Percentiles rank a stretch among this genome's conserved stretches.
phyloP scores from a whole-genome alignment of 2,113 vertebrate genomes.

The Eurypyga helias region DNA sequence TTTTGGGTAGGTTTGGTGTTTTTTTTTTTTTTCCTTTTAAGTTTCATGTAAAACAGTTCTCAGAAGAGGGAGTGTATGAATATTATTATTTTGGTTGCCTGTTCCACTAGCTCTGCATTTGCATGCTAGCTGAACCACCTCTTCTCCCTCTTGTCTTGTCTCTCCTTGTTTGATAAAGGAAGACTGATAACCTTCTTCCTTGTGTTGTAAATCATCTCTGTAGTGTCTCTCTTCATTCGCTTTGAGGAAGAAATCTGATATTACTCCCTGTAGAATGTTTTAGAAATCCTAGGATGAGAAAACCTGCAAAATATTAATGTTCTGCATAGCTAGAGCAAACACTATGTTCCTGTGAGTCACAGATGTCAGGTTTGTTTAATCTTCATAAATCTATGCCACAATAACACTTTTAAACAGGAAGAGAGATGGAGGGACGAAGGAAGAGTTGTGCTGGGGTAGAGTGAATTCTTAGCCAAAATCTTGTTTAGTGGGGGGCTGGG shows the following conservation, averaged over 20 bases:
- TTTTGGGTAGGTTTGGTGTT: too few relatives aligned
- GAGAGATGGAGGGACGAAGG: neutral
- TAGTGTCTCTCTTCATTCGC: neutral
- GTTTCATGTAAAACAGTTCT: neutral
- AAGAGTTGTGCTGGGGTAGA: neutral
- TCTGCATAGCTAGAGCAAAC: constrained; percentile 33
- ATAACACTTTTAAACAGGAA: constrained; percentile 37
- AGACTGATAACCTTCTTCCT: neutral
- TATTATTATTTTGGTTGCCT: neutral
- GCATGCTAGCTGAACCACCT: neutral
- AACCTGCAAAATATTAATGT: neutral
- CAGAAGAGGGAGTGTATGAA: neutral
- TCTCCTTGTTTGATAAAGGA: neutral
- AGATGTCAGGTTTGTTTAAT: constrained; percentile 58
- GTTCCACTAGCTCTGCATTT: neutral
- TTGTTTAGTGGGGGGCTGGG: neutral
- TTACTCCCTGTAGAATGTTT: neutral
- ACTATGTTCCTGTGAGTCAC: constrained; percentile 41
- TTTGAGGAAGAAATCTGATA: constrained; percentile 2
- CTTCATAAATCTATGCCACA: constrained; percentile 18
- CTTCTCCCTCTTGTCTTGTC: neutral
- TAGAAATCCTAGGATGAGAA: neutral
- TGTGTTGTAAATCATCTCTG: neutral
- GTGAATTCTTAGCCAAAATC: neutral
- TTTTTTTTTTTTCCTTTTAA: neutral